Conservation (phyloP, 2,888 invertebrate genomes). For the Herminia tarsipennalis region DNA sequence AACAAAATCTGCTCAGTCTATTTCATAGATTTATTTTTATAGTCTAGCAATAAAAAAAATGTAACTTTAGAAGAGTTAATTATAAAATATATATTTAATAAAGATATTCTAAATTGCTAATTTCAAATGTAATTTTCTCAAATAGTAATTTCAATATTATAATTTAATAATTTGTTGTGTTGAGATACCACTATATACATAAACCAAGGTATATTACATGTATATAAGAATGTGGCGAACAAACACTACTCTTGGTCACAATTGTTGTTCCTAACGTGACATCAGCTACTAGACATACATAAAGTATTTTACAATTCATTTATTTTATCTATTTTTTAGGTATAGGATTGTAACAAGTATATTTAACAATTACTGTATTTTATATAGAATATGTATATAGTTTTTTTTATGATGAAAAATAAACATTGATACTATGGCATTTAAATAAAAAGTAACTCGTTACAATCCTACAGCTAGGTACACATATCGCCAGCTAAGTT, state of each 20-base stretch:
- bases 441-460: conserved; percentile 12
- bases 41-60: conserved; percentile 11
- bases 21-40: conserved; percentile 22
- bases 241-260: conserved; percentile 47
- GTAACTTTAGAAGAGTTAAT: too few species aligned
- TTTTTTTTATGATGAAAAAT: background rate
- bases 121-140: conserved; percentile 46
- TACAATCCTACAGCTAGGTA: conserved; percentile 37
- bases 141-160: conserved; percentile 39
- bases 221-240: conserved; percentile 62
- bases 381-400: background rate
- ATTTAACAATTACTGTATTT: background rate
- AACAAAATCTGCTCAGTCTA: conserved; percentile 27
- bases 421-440: background rate
- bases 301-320: conserved; percentile 51
- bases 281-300: conserved; percentile 46
- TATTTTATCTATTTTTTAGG: conserved; percentile 44
- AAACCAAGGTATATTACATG: conserved; percentile 45
- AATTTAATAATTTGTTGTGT: conserved; percentile 52
- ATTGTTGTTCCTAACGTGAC: conserved; percentile 40
- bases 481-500: too few species aligned
- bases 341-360: conserved; percentile 34
- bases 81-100: conserved; percentile 24
- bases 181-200: conserved; percentile 61
- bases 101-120: conserved; percentile 40